Evolutionary conservation across 37 sponge, comb jelly and placozoan species (phyloP).

Genomic region (Ephydatia muelleri): DNA sequence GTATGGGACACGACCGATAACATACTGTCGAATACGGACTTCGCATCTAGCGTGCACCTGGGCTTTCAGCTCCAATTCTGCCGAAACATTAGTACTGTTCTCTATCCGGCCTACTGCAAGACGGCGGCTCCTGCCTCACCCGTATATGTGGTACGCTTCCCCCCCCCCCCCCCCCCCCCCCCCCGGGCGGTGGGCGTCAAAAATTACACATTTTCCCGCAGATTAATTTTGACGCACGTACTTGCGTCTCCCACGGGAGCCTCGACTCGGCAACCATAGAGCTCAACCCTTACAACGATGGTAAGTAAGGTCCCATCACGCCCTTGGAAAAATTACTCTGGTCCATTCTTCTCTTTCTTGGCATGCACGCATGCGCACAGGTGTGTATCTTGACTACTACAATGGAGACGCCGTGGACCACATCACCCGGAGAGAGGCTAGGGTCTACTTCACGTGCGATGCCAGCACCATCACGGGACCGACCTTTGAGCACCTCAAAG

Average conservation of each 20-base stretch:
- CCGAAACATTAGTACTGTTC: conserved; percentile 41
- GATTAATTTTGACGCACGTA: neutral
- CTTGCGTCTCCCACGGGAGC: conserved; percentile 41
- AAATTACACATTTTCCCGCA: neutral
- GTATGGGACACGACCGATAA: conserved; percentile 38
- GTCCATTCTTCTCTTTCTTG: neutral
- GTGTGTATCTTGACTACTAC: conserved; percentile 57
- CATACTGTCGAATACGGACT: conserved; percentile 33
- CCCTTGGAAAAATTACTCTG: neutral
- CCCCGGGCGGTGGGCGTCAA: neutral
- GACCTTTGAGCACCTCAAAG: conserved; percentile 61
- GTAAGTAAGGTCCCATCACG: conserved; percentile 23
- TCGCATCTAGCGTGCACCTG: conserved; percentile 13
- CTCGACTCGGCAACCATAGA: conserved; percentile 34
- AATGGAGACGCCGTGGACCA: conserved; percentile 57
- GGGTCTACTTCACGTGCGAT: conserved; percentile 57
- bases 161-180: neutral
- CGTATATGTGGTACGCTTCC: conserved; percentile 48
- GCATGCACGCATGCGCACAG: conserved; percentile 7
- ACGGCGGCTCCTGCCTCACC: conserved; percentile 11
- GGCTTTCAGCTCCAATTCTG: conserved; percentile 55
- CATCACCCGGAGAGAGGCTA: conserved; percentile 39
- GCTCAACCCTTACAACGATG: conserved; percentile 58
- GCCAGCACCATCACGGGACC: conserved; percentile 20
- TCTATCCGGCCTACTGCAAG: conserved; percentile 26